A percentile compares a stretch with the other conserved stretches of the same genome.
phyloP scores from a whole-genome alignment of 2,797 vertebrate species.

The Amazona ochrocephala region DNA sequence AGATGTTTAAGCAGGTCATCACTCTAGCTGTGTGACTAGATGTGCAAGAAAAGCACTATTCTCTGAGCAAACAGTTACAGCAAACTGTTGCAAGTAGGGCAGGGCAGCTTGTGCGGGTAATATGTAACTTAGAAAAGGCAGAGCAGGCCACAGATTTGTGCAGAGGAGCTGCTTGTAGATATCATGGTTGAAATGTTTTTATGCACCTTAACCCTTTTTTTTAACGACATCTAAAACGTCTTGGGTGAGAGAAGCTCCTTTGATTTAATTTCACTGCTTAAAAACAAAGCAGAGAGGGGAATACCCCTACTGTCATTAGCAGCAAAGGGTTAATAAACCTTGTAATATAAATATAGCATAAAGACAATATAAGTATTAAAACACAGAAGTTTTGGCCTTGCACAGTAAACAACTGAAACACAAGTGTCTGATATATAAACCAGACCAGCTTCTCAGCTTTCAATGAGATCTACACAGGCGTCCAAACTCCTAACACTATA shows the following conservation, averaged over 20 bases:
- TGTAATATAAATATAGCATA: not conserved
- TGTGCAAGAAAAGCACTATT: not conserved
- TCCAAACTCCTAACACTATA: fast-evolving
- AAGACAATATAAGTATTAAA: not conserved
- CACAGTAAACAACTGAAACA: not conserved
- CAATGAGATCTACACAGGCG: fast-evolving
- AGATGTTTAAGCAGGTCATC: not conserved
- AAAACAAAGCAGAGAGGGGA: not conserved
- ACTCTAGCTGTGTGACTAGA: not conserved
- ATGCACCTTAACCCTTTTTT: not conserved
- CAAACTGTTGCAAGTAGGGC: not conserved
- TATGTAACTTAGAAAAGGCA: not conserved
- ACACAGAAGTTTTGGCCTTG: not conserved
- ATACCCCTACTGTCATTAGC: not conserved
- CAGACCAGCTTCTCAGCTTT: not conserved
- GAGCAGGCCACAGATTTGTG: not conserved
- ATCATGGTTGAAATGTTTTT: not conserved
- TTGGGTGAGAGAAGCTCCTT: not conserved
- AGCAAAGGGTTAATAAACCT: not conserved
- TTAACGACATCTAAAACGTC: not conserved
- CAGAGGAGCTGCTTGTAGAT: not conserved
- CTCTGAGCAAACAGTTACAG: not conserved
- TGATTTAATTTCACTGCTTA: not conserved
- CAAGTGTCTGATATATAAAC: not conserved
- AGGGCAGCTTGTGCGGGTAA: not conserved